Evolutionary conservation across 2,113 vertebrate species (phyloP).

Genomic region (Gobio gobio): DNA sequence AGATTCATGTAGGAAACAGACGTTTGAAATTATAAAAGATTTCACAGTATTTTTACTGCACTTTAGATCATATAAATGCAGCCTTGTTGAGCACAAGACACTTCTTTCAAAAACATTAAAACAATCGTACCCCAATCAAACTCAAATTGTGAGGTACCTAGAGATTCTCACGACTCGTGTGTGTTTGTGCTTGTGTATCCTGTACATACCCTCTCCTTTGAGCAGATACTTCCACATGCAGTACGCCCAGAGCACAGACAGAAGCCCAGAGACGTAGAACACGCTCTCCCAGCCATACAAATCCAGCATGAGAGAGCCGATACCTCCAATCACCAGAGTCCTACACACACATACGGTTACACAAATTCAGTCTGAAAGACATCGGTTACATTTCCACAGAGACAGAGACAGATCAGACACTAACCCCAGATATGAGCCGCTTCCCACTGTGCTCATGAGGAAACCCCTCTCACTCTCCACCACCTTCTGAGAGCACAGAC

Average conservation of each 20-base stretch:
- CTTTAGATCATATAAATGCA: too few species aligned
- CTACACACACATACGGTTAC: slow-evolving; percentile 66
- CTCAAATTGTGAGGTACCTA: background rate
- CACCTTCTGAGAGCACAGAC: slow-evolving; percentile 89
- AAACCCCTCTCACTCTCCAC: slow-evolving; percentile 88
- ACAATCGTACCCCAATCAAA: background rate
- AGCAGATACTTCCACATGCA: slow-evolving; percentile 91
- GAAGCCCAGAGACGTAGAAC: slow-evolving; percentile 88
- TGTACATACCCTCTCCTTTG: slow-evolving; percentile 80
- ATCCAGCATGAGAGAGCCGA: slow-evolving; percentile 91
- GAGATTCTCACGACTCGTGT: background rate
- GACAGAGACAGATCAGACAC: slow-evolving; percentile 54
- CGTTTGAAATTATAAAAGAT: too few species aligned
- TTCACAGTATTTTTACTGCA: too few species aligned
- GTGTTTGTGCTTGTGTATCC: background rate
- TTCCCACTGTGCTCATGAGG: slow-evolving; percentile 90
- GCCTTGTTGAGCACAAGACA: too few species aligned
- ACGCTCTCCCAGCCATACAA: slow-evolving; percentile 91
- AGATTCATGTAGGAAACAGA: too few species aligned
- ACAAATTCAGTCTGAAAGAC: background rate
- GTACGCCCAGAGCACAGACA: slow-evolving; percentile 90
- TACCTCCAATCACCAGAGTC: slow-evolving; percentile 86
- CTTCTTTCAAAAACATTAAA: too few species aligned
- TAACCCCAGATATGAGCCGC: slow-evolving; percentile 94
- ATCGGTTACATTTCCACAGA: background rate